phyloP scores from a whole-genome alignment of 2,797 vertebrate species.

The Sternarchorhynchus goeldii region DNA sequence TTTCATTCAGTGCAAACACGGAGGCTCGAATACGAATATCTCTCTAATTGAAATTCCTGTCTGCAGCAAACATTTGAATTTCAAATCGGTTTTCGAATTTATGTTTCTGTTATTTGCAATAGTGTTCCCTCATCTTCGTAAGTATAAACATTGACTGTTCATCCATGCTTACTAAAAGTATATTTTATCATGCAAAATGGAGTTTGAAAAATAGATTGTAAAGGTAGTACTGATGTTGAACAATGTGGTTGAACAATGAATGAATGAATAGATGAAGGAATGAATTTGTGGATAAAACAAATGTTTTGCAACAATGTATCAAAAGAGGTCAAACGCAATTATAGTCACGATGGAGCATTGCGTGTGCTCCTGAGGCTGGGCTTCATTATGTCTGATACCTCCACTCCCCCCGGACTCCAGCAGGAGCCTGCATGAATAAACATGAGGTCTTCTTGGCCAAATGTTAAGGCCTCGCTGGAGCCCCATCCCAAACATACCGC shows the following conservation, averaged over 20 bases:
- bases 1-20: slow-evolving; percentile 15
- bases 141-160: not conserved
- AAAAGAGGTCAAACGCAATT: slow-evolving; percentile 55
- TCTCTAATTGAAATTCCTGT: slow-evolving; percentile 41
- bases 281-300: slow-evolving; percentile 45
- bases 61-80: slow-evolving; percentile 46
- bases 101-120: slow-evolving; percentile 39
- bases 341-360: slow-evolving; percentile 52
- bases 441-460: slow-evolving; percentile 71
- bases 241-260: slow-evolving; percentile 1
- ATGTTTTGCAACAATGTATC: slow-evolving; percentile 57
- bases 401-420: slow-evolving; percentile 68
- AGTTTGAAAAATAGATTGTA: not conserved
- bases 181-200: not conserved
- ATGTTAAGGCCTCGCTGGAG: slow-evolving; percentile 61
- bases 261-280: not conserved
- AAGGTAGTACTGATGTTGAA: not conserved
- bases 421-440: slow-evolving; percentile 73
- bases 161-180: not conserved
- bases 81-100: slow-evolving; percentile 42
- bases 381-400: slow-evolving; percentile 71
- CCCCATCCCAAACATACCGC: slow-evolving; percentile 57
- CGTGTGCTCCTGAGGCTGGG: slow-evolving; percentile 59
- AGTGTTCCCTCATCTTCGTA: not conserved
- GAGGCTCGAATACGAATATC: slow-evolving; percentile 14